Evolutionary conservation across 2,888 invertebrate genomes (phyloP).

Genomic region (Drosophila affinis): DNA sequence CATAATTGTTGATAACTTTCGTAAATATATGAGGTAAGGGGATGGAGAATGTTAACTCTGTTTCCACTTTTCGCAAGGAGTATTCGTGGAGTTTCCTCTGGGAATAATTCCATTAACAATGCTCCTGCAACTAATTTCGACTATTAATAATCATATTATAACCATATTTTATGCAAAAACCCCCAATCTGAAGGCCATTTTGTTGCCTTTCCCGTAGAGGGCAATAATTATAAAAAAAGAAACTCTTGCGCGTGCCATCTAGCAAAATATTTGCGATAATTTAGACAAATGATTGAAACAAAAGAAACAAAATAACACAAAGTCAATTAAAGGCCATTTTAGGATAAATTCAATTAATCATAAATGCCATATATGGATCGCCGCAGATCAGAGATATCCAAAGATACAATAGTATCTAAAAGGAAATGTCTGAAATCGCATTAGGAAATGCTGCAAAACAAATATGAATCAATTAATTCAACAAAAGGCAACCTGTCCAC

Average conservation of each 20-base stretch:
- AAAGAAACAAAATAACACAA: constrained; percentile 6
- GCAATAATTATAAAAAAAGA: constrained; percentile 23
- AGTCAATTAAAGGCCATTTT: constrained; percentile 47
- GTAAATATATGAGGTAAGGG: too few species aligned
- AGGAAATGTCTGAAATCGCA: constrained; percentile 48
- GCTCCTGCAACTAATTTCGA: background rate
- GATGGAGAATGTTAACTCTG: too few species aligned
- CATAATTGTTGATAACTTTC: too few species aligned
- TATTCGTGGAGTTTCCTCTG: too few species aligned
- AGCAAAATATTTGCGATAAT: constrained; percentile 31
- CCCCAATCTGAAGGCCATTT: background rate
- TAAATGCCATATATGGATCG: constrained; percentile 59
- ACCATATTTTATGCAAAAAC: background rate
- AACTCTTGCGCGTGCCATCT: constrained; percentile 27
- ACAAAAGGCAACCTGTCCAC: constrained; percentile 64
- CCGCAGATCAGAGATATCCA: constrained; percentile 23
- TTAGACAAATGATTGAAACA: constrained; percentile 30
- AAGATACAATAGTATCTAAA: constrained; percentile 37
- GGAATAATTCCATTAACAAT: too few species aligned
- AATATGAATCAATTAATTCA: constrained; percentile 76
- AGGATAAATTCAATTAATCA: constrained; percentile 67
- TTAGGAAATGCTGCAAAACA: constrained; percentile 54
- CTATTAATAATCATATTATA: background rate
- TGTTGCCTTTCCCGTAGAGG: background rate
- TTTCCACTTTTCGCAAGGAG: too few species aligned